These are phyloP conservation scores for Dione juno DNA, from an alignment of 2,888 invertebrate species.

Conservation along the genomic window DNA sequence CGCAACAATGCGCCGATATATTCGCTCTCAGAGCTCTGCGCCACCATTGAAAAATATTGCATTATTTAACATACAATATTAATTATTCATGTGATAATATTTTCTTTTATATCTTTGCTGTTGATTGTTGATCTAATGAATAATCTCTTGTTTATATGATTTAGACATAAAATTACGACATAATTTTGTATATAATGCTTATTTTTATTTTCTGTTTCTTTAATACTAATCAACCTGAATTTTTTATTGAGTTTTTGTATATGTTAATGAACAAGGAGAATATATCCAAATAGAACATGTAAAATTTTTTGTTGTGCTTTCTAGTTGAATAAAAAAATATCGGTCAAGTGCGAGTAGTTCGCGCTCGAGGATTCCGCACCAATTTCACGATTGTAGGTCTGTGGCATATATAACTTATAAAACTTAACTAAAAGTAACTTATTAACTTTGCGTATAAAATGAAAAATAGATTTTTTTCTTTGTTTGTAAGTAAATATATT, in stretches of 20 bases:
- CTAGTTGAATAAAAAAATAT: not conserved
- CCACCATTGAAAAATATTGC: conserved; percentile 30
- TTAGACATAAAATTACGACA: not conserved
- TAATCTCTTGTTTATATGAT: conserved; percentile 7
- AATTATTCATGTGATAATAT: conserved; percentile 6
- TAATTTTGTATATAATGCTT: not conserved
- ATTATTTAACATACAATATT: conserved; percentile 19
- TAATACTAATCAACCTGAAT: not conserved
- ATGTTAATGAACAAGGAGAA: not conserved
- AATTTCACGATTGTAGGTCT: no score
- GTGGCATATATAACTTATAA: no score
- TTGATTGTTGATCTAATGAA: conserved; percentile 2
- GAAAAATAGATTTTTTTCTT: no score
- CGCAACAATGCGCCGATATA: conserved; percentile 36
- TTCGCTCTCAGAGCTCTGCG: conserved; percentile 22
- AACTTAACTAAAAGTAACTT: no score
- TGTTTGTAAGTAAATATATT: no score
- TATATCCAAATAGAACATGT: not conserved
- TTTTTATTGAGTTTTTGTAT: not conserved
- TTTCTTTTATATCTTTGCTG: not conserved
- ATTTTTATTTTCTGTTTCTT: not conserved
- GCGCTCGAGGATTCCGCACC: no score
- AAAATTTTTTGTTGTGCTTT: not conserved
- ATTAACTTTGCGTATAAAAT: no score
- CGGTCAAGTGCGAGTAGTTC: no score